Evolutionary conservation across 2,797 vertebrate genomes (phyloP).

Genomic region (Enteromius mattozi): DNA sequence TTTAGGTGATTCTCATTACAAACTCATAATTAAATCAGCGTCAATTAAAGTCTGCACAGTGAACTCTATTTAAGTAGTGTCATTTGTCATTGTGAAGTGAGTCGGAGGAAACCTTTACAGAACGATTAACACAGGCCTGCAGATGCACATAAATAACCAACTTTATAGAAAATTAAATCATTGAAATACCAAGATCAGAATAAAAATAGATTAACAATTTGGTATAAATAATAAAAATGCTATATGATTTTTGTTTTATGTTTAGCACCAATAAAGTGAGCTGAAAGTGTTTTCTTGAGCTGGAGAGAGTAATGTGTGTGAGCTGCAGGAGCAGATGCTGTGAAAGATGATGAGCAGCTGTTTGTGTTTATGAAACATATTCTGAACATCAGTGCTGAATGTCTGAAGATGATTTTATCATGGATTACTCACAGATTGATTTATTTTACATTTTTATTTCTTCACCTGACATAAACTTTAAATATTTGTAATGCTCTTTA

Average conservation of each 20-base stretch:
- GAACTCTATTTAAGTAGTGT: background rate
- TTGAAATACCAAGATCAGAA: background rate
- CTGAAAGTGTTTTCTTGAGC: too few species aligned
- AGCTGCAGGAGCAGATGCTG: background rate
- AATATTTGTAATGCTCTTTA: background rate
- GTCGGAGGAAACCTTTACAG: background rate
- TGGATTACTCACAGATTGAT: background rate
- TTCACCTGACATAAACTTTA: background rate
- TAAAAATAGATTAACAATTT: too few species aligned
- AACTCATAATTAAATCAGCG: background rate
- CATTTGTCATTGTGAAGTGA: background rate
- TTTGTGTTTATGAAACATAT: background rate
- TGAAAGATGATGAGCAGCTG: background rate
- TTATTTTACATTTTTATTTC: background rate
- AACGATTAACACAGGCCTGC: too few species aligned
- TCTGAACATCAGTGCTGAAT: background rate
- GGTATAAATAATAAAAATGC: background rate
- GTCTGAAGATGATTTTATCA: background rate
- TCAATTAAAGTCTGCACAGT: background rate
- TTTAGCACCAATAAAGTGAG: background rate
- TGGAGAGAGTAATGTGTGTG: too few species aligned
- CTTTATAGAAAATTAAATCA: background rate
- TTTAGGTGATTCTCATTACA: background rate
- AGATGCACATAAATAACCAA: background rate
- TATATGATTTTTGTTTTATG: background rate